phyloP scores from a whole-genome alignment of 1,140 invertebrate species.

The Yoshiicerus persimilis region DNA sequence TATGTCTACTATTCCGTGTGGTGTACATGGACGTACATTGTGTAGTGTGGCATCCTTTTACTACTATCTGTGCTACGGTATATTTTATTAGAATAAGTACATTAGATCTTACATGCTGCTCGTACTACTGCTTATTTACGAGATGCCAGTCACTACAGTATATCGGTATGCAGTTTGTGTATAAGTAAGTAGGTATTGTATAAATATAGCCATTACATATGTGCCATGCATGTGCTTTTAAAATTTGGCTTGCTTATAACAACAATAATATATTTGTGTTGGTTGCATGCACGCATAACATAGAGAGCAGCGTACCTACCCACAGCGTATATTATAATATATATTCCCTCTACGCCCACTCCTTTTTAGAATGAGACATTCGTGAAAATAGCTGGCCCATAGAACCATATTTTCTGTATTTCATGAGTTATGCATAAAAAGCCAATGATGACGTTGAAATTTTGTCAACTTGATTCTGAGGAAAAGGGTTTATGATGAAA shows the following conservation, averaged over 20 bases:
- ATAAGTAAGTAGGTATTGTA: not conserved
- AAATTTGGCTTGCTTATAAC: not conserved
- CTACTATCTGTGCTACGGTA: not conserved
- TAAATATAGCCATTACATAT: not conserved
- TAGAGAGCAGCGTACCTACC: too few relatives aligned
- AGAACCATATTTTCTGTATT: not conserved
- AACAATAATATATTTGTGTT: too few relatives aligned
- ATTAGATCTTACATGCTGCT: too few relatives aligned
- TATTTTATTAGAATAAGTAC: too few relatives aligned
- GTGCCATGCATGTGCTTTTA: not conserved
- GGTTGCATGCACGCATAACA: not conserved
- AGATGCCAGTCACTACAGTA: too few relatives aligned
- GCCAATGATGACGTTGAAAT: not conserved
- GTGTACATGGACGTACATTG: too few relatives aligned
- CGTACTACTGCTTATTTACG: too few relatives aligned
- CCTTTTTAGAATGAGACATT: slow-evolving; percentile 47
- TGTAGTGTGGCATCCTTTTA: not conserved
- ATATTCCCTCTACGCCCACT: slow-evolving; percentile 36
- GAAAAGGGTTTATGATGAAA: not conserved
- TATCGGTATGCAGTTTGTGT: too few relatives aligned
- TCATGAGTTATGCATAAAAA: not conserved
- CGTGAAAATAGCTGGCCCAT: slow-evolving; percentile 45
- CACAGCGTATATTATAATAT: not conserved
- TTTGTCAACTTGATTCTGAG: not conserved
- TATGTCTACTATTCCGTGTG: too few relatives aligned